Evolutionary conservation across 2,797 vertebrate species (phyloP).

Genomic region (Spheniscus humboldti): DNA sequence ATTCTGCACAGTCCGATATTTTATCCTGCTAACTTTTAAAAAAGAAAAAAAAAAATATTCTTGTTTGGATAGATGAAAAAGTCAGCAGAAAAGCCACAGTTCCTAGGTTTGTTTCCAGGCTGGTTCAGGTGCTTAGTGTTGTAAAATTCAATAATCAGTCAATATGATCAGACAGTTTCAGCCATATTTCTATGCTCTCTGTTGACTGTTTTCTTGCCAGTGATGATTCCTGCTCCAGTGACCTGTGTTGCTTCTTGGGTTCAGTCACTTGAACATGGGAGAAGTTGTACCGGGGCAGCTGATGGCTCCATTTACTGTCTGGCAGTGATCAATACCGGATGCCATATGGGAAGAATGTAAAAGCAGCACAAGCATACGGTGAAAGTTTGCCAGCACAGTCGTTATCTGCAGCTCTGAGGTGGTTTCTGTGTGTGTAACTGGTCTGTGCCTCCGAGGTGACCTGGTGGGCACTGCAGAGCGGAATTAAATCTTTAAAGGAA

Average conservation of each 20-base stretch:
- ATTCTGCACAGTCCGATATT: slow-evolving; percentile 52
- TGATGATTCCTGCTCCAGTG: not conserved
- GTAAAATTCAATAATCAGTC: slow-evolving; percentile 24
- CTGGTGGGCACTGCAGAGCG: not conserved
- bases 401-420: not conserved
- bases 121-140: not conserved
- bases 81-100: slow-evolving; percentile 49
- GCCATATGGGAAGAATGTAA: not conserved
- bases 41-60: slow-evolving; percentile 5
- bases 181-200: not conserved
- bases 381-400: not conserved
- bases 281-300: not conserved
- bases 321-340: not conserved
- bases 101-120: slow-evolving; percentile 28
- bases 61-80: slow-evolving; percentile 45
- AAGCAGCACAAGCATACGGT: not conserved
- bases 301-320: rapidly evolving
- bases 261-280: not conserved
- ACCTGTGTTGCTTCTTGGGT: too few relatives aligned
- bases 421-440: not conserved
- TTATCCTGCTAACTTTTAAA: slow-evolving; percentile 46
- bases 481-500: not conserved
- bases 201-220: not conserved
- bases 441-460: not conserved
- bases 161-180: not conserved